phyloP scores from a whole-genome alignment of 2,888 invertebrate genomes.

The Dolomedes plantarius region DNA sequence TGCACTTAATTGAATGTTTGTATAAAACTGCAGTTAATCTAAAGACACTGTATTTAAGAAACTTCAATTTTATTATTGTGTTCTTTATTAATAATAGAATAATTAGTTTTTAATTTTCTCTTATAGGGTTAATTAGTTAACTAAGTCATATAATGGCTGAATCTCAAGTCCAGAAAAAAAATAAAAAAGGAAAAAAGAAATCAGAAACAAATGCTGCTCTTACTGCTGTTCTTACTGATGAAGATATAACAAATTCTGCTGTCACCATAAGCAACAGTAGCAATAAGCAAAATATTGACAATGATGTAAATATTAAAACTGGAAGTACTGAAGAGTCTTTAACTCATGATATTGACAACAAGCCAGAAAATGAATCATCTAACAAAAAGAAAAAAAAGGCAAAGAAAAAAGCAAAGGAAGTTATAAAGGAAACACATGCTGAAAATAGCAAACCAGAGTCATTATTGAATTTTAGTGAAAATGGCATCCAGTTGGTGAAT shows the following conservation, averaged over 20 bases:
- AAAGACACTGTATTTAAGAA: too few species aligned
- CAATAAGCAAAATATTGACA: slow-evolving; percentile 21
- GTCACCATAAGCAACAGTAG: neutral
- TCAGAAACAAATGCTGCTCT: neutral
- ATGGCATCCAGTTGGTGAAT: slow-evolving; percentile 50
- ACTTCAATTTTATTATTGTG: too few species aligned
- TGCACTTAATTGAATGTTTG: too few species aligned
- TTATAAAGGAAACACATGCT: slow-evolving; percentile 4
- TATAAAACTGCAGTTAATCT: too few species aligned
- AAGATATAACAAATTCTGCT: neutral
- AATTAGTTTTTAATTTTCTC: too few species aligned
- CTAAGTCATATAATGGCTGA: slow-evolving; percentile 14
- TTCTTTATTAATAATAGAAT: too few species aligned
- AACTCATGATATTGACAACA: slow-evolving; percentile 16
- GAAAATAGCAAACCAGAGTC: neutral
- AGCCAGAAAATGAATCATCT: slow-evolving; percentile 2
- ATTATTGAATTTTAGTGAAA: slow-evolving; percentile 33
- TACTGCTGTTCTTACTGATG: neutral
- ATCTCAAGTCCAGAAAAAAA: slow-evolving; percentile 35
- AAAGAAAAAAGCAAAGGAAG: slow-evolving; percentile 14
- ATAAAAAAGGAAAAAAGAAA: slow-evolving; percentile 53
- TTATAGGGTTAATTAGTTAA: too few species aligned
- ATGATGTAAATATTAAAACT: slow-evolving; percentile 29
- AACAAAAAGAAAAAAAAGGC: slow-evolving; percentile 57
- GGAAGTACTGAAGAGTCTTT: slow-evolving; percentile 42